These are phyloP conservation scores for Blastobasis lacticolella DNA, from an alignment of 2,888 invertebrate genomes.

Conservation along the genomic window DNA sequence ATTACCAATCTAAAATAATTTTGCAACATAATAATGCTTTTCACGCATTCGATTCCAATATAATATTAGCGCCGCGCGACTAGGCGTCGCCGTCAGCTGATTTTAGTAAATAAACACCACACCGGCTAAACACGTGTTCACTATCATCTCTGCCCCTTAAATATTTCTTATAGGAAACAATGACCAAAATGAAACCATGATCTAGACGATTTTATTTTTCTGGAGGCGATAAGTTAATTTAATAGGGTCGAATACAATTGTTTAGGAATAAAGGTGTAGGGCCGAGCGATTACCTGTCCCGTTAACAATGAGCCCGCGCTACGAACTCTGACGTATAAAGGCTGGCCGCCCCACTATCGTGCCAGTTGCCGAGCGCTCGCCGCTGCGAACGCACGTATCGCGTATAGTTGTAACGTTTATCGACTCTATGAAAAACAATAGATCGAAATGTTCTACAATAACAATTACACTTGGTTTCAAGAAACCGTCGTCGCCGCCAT, in stretches of 20 bases:
- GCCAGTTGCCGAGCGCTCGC: constrained; percentile 69
- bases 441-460: too few species aligned
- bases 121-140: too few species aligned
- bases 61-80: too few species aligned
- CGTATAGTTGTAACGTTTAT: constrained; percentile 10
- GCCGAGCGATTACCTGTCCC: constrained; percentile 69
- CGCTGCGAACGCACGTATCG: constrained; percentile 68
- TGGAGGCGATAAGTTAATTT: not conserved
- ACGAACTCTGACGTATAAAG: constrained; percentile 68
- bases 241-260: constrained; percentile 45
- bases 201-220: too few species aligned
- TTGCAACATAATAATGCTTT: too few species aligned
- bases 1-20: too few species aligned
- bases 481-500: constrained; percentile 58
- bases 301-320: constrained; percentile 62
- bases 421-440: constrained; percentile 48
- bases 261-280: constrained; percentile 69
- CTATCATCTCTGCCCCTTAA: too few species aligned
- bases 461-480: constrained; percentile 60
- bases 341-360: constrained; percentile 66
- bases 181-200: too few species aligned
- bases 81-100: too few species aligned
- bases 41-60: too few species aligned
- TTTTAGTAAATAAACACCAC: too few species aligned
- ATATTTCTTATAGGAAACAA: too few species aligned